phyloP scores from a whole-genome alignment of 2,888 invertebrate species.

The Catotricha subobsoleta region DNA sequence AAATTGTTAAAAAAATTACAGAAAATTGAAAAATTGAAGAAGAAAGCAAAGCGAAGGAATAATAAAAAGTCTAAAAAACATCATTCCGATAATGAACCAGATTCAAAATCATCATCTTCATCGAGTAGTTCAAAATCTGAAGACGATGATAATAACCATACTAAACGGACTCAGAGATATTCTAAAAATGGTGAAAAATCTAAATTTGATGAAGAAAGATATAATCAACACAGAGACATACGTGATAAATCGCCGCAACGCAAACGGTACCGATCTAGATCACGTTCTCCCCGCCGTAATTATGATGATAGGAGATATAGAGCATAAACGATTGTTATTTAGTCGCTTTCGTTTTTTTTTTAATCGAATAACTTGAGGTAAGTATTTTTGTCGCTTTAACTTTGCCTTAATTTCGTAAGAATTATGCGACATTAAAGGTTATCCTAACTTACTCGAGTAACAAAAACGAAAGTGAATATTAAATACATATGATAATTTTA shows the following conservation, averaged over 20 bases:
- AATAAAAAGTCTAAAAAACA: constrained; percentile 9
- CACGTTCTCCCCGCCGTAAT: not conserved
- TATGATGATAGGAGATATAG: too few relatives aligned
- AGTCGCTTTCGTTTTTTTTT: too few relatives aligned
- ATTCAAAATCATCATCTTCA: constrained; percentile 24
- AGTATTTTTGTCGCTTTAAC: too few relatives aligned
- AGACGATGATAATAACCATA: too few relatives aligned
- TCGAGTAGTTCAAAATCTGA: not conserved
- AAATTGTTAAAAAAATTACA: constrained; percentile 66
- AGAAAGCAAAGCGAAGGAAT: constrained; percentile 17
- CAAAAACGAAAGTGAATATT: too few relatives aligned
- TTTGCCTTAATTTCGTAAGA: too few relatives aligned
- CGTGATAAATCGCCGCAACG: not conserved
- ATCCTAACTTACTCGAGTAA: too few relatives aligned
- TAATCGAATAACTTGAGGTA: too few relatives aligned
- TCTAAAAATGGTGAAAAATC: not conserved
- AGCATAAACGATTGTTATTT: too few relatives aligned
- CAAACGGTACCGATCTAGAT: not conserved
- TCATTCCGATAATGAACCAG: constrained; percentile 35
- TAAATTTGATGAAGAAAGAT: not conserved
- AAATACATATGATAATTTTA: too few relatives aligned
- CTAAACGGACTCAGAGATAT: too few relatives aligned
- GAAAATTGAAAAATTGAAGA: constrained; percentile 37
- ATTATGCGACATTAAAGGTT: too few relatives aligned
- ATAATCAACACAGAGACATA: not conserved